phyloP scores from a whole-genome alignment of 2,888 invertebrate species.

The Himalopsyche anomala region DNA sequence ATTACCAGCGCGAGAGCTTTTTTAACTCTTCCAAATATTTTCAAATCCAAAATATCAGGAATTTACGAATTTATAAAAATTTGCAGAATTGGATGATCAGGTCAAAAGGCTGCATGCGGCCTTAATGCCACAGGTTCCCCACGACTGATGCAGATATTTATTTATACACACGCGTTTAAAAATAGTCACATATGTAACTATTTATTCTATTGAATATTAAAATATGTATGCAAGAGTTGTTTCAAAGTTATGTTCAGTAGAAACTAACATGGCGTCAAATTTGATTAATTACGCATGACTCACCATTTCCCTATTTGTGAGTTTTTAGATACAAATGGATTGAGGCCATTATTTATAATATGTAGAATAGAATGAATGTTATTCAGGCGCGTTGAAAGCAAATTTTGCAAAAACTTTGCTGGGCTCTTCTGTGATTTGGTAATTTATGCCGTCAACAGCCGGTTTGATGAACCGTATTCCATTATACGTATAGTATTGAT shows the following conservation, averaged over 20 bases:
- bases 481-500: constrained; percentile 11
- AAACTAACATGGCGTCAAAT: constrained; percentile 4
- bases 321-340: not conserved
- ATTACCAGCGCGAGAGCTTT: too few relatives aligned
- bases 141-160: too few relatives aligned
- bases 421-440: not conserved
- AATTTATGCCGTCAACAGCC: constrained; percentile 15
- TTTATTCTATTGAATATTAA: not conserved
- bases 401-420: not conserved
- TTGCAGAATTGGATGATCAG: too few relatives aligned
- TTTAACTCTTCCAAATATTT: too few relatives aligned
- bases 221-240: not conserved
- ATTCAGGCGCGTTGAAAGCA: not conserved
- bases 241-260: not conserved
- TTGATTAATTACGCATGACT: constrained; percentile 22
- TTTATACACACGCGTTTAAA: too few relatives aligned
- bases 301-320: not conserved
- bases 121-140: too few relatives aligned
- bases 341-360: not conserved
- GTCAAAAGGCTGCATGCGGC: too few relatives aligned
- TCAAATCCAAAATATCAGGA: too few relatives aligned
- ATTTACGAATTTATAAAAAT: too few relatives aligned
- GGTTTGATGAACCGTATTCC: constrained; percentile 4
- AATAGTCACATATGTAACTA: not conserved
- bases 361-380: not conserved